Conservation (phyloP, 2,113 vertebrate genomes). For the Jacana jacana region DNA sequence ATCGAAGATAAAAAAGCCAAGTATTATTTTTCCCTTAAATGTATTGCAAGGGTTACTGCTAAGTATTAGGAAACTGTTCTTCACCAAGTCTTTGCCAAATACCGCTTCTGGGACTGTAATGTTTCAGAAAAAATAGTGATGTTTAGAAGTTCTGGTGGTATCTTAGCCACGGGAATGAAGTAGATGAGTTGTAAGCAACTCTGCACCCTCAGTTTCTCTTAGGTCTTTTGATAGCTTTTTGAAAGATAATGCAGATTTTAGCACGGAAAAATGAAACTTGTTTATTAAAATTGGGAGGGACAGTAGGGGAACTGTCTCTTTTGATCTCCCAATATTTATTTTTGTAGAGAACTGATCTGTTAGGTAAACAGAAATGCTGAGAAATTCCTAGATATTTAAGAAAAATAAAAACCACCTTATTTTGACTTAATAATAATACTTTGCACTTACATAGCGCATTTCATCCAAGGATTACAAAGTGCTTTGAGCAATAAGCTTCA, state of each 20-base stretch:
- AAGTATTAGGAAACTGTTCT: not conserved
- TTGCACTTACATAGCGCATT: not conserved
- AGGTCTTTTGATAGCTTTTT: conserved; percentile 12
- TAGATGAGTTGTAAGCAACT: not conserved
- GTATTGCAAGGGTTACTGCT: not conserved
- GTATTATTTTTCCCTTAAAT: not conserved
- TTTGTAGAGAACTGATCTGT: conserved; percentile 29
- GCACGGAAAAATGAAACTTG: not conserved
- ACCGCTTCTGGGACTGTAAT: not conserved
- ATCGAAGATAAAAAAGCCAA: not conserved
- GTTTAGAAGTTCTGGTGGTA: not conserved
- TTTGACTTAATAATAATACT: not conserved
- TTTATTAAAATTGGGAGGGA: not conserved
- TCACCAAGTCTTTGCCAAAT: conserved; percentile 5
- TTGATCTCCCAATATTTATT: conserved; percentile 35
- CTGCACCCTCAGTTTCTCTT: not conserved
- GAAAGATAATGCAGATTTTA: conserved; percentile 12
- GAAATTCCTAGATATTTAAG: not conserved
- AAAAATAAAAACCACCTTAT: not conserved
- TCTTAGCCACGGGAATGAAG: not conserved
- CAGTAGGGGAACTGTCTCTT: not conserved
- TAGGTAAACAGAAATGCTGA: not conserved
- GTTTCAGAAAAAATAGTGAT: not conserved
- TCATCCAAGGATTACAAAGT: not conserved
- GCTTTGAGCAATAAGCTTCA: conserved; percentile 35